Base-by-base conservation (phyloP, 2,797 vertebrate genomes). In the Lacerta bilineata region DNA sequence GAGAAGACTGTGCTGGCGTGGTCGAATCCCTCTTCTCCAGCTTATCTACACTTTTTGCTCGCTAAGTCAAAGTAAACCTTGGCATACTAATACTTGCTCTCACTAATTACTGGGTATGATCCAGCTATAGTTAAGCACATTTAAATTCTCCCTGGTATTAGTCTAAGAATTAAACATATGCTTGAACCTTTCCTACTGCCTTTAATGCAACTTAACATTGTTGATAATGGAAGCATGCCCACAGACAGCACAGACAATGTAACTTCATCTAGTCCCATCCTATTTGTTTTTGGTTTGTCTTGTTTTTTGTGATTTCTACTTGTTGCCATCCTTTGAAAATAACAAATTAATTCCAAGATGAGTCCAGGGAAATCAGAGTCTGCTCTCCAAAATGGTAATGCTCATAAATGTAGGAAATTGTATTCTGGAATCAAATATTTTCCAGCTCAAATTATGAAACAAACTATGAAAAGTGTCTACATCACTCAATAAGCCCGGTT, bases 401-500 rank as follows among this genome's bases (percentile, higher is more conserved):
- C 88, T 50, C 68, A 91, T 55, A 90, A 41, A 90, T 33, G 78
- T 79, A 78, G 93, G 90, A 92, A 94, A 91, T 92, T 93, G 88
- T 91, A 89, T 94, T 93, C 84, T 88, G 82, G 90, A 80, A 91
- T 91, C 68, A 50, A 74, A 89, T 91, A 85, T 95, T 91, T 82
- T 89, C 86, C 88, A 86, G 50, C 10, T 72, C 90, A 83, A 93
- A 64, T 23, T 64, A 64, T 64, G 91, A 74, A 89, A 75, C 81
- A 93, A 92, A 87, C 10, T 86, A 93, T 46, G 89, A 93, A 93
- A 94, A 95, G 84, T 89, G 83, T 59, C 89, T 89, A 90, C 69
- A 84, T 92, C 46, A 89, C 18, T 13, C 84, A 89, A 69, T 89
- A 59, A 90, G 84, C 61, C 83, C 86, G 17, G 89, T 89, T 87